Evolutionary conservation across 2,888 invertebrate species (phyloP).

Genomic region (Ophion slaviceki): DNA sequence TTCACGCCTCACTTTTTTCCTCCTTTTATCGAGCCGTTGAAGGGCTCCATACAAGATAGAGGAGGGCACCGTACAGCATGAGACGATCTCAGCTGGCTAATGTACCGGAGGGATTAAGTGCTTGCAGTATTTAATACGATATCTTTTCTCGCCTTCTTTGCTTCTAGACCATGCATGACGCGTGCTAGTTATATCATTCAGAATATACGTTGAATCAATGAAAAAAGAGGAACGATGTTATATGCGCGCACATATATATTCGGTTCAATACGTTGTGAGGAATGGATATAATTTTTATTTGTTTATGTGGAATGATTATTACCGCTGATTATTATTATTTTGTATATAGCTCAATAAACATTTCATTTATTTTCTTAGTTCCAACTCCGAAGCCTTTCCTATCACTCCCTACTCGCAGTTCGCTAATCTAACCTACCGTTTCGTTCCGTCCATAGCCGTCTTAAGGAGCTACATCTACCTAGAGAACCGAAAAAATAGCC

Average conservation of each 20-base stretch:
- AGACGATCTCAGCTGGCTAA: conserved; percentile 54
- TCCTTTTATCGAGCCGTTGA: conserved; percentile 28
- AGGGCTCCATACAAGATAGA: conserved; percentile 9
- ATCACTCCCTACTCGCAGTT: too few species aligned
- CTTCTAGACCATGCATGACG: conserved; percentile 1
- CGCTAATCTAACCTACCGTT: too few species aligned
- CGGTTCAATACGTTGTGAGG: too few species aligned
- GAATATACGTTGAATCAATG: conserved; percentile 58
- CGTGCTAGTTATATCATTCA: conserved; percentile 50
- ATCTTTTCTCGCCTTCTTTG: conserved; percentile 23
- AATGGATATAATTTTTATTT: too few species aligned
- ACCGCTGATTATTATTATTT: too few species aligned
- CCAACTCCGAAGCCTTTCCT: too few species aligned
- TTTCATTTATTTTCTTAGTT: too few species aligned
- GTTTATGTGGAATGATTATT: too few species aligned
- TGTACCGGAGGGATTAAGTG: conserved; percentile 65
- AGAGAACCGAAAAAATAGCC: too few species aligned
- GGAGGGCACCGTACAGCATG: neutral
- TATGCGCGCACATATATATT: neutral
- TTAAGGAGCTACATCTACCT: too few species aligned
- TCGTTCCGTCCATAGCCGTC: too few species aligned
- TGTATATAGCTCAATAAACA: too few species aligned
- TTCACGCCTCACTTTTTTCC: conserved; percentile 15
- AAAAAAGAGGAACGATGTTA: conserved; percentile 24
- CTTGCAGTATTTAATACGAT: conserved; percentile 63